Base-by-base conservation (phyloP, 2,888 invertebrate genomes). In the Pterostichus niger region DNA sequence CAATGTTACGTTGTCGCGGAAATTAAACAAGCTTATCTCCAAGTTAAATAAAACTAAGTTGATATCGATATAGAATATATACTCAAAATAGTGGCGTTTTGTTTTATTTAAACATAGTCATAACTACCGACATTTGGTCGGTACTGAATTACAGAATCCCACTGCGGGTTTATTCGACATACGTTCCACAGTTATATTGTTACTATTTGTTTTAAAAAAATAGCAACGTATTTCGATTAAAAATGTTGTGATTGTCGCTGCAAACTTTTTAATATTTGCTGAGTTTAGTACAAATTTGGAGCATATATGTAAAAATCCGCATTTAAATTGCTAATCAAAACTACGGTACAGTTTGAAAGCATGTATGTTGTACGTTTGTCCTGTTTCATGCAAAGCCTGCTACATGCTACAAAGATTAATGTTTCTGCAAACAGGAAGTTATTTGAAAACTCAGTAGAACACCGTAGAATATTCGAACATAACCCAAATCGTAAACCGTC, bases 241-340 rank as follows among this genome's bases (percentile, higher is more conserved):
- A 24, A 24, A 2, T 24, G 24, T 24, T n/a, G n/a, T n/a, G n/a
- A n/a, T n/a, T n/a, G 5, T 46, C 46, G 9, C 6, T 6, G 9
- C 6, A 46, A 46, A n/a, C 46, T 46, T 49, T 49, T 49, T 40
- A 40, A n/a, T 5, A 49, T n/a, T 11, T 4, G 5, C 5, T 11
- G 1, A 49, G 13, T 49, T 5, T 49, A n/a, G n/a, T 49, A 49
- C 49, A n/a, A n/a, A n/a, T 49, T 49, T 40, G 40, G 40, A 40
- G 40, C 49, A 49, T 13, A n/a, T 49, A 49, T 49, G 13, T 49
- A 49, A 49, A 49, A 49, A 49, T 49, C 0, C 40, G 9, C 5
- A 49, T 49, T 49, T 49, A 49, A 49, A 49, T 49, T 49, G 49
- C 49, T n/a, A 49, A 49, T 59, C 59, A 59, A 59, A 59, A 15